Percentiles rank a stretch among this genome's conserved stretches.
Conservation (phyloP, 1,140 invertebrate genomes). For the Penaeus japonicus region DNA sequence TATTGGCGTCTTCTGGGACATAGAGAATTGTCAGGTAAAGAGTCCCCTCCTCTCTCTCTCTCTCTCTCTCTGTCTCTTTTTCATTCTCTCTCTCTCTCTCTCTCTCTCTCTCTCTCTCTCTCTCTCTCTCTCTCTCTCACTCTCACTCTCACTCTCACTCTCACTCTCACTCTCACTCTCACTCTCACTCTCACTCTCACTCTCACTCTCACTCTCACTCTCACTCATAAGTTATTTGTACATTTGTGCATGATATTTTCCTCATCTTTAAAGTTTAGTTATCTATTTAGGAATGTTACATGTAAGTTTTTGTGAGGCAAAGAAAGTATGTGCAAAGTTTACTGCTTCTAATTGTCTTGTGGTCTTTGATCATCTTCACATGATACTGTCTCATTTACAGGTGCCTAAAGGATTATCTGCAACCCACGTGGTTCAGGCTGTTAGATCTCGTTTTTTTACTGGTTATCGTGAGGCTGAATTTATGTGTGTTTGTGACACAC, state of each 20-base stretch:
- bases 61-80: no score
- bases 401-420: slow-evolving; percentile 84
- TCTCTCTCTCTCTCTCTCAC: neutral
- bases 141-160: no score
- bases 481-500: slow-evolving; percentile 78
- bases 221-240: no score
- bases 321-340: no score
- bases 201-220: no score
- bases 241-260: no score
- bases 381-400: slow-evolving; percentile 63
- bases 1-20: slow-evolving; percentile 93
- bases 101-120: neutral
- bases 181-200: no score
- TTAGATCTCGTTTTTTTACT: slow-evolving; percentile 79
- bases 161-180: no score
- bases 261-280: no score
- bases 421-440: slow-evolving; percentile 77
- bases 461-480: slow-evolving; percentile 86
- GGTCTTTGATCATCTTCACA: neutral
- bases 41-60: no score
- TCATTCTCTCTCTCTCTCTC: neutral
- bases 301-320: no score
- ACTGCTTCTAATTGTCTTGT: neutral
- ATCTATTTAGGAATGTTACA: no score
- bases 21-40: slow-evolving; percentile 83